Evolutionary conservation across 2,888 invertebrate species (phyloP), one percentile per base, ranked within the genome.

Genomic region (Hypselothyrea guttata): DNA sequence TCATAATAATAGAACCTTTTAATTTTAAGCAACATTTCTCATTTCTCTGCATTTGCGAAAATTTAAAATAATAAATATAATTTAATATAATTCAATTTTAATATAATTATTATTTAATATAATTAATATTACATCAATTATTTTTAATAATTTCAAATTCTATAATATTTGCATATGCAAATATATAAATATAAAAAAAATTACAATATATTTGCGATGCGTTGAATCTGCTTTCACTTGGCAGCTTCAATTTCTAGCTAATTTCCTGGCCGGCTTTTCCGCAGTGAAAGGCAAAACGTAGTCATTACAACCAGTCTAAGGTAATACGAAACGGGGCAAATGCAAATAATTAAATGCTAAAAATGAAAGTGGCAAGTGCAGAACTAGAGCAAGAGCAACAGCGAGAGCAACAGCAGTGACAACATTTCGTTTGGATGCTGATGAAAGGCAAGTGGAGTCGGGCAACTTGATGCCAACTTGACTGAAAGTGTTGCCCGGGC

Each of bases 391-490:
- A 38, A 27, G 13, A 41, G 28, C 34, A 27, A 15, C 31, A 30
- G 11, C 51, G 22, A 8, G 35, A 35, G 28, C 34, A 27, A 35
- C 35, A 28, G 44, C 22, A 22, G 15, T 8, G 30, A 31, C n/a
- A n/a, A n/a, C n/a, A 37, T 47, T 60, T 51, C 9, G 34, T 53
- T 52, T 9, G 8, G 56, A 60, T 37, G 77, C 42, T 65, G 63
- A 70, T 62, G 83, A 70, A 82, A 81, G 82, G 57, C 60, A 59
- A 62, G 53, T 37, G 9, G 16, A 71, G 51, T 60, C 61, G 42
- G 46, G 70, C 61, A 84, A 84, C 70, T 63, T 69, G 77, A 77
- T 58, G 75, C 64, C 64, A 81, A 74, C 62, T 66, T 53, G 53
- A 40, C 58, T 45, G 37, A 55, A 56, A 37, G 38, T 48, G 51